phyloP scores from a whole-genome alignment of 1,140 invertebrate species.

The Zaprionus kolodkinae region DNA sequence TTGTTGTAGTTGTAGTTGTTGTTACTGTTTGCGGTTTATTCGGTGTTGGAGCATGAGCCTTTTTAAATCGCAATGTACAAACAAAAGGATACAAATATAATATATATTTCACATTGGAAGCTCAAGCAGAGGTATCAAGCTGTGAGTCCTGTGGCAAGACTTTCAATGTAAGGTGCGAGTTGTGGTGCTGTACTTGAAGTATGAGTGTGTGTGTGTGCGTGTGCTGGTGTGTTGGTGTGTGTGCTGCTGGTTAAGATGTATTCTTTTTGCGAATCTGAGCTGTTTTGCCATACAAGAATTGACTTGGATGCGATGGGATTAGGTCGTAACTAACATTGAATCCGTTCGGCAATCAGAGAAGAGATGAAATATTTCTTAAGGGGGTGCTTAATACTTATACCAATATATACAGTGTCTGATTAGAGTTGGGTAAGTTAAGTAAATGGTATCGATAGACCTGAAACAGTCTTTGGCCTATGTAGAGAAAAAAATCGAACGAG shows the following conservation, averaged over 20 bases:
- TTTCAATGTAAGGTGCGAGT: background rate
- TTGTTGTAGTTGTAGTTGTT: constrained; percentile 42
- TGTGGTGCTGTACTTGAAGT: constrained; percentile 24
- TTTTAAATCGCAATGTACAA: constrained; percentile 53
- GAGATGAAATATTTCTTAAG: constrained; percentile 10
- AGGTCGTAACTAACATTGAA: constrained; percentile 60
- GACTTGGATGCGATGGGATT: constrained; percentile 41
- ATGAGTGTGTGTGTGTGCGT: constrained; percentile 33
- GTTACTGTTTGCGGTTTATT: constrained; percentile 65
- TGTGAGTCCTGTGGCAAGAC: constrained; percentile 36
- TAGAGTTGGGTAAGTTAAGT: constrained; percentile 12
- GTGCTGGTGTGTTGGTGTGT: constrained; percentile 37
- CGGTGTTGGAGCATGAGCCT: constrained; percentile 78
- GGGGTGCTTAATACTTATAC: constrained; percentile 22
- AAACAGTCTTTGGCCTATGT: constrained; percentile 48
- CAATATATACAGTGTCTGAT: constrained; percentile 44
- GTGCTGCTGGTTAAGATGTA: constrained; percentile 57
- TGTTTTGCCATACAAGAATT: constrained; percentile 57
- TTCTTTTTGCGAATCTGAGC: constrained; percentile 55
- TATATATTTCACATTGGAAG: constrained; percentile 17
- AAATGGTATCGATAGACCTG: constrained; percentile 42
- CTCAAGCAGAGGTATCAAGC: constrained; percentile 53
- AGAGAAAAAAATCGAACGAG: constrained; percentile 45
- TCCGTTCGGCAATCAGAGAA: constrained; percentile 6
- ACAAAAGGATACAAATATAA: constrained; percentile 29